Conservation (phyloP, 1,140 invertebrate species). For the Ooceraea biroi region DNA sequence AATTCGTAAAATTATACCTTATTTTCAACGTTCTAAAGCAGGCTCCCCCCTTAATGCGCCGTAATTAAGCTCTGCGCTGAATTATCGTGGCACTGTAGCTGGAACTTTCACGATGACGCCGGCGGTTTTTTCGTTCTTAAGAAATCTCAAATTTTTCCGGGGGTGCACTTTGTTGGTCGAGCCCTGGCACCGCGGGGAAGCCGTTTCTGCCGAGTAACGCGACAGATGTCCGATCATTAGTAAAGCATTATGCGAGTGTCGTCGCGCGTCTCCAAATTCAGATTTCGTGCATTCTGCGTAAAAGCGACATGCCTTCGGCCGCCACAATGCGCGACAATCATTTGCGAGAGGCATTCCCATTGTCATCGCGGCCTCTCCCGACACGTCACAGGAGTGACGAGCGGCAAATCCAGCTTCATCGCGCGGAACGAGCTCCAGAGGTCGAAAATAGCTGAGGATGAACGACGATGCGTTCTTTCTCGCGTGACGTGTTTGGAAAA, state of each 20-base stretch:
- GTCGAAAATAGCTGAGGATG: constrained; percentile 32
- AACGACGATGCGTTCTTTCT: constrained; percentile 30
- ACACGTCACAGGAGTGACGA: constrained; percentile 29
- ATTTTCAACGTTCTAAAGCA: too few species aligned
- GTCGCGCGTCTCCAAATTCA: constrained; percentile 69
- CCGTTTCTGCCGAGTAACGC: constrained; percentile 60
- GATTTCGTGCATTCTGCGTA: constrained; percentile 57
- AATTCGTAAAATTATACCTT: too few species aligned
- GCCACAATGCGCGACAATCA: constrained; percentile 68
- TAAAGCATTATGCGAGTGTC: constrained; percentile 71
- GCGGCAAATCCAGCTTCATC: neutral
- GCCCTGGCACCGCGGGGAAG: constrained; percentile 8
- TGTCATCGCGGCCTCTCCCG: constrained; percentile 35
- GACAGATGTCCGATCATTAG: constrained; percentile 74
- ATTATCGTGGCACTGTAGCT: neutral
- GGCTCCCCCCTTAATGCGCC: too few species aligned
- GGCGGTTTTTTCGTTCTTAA: neutral
- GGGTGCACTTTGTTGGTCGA: neutral
- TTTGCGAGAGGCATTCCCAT: constrained; percentile 68
- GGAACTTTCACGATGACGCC: constrained; percentile 1
- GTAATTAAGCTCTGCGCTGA: neutral
- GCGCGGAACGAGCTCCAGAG: constrained; percentile 46
- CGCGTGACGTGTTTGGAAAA: constrained; percentile 68
- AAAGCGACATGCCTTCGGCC: constrained; percentile 39
- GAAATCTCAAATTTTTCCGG: constrained; percentile 17